Evolutionary conservation across 2,113 vertebrate species (phyloP), one percentile per base, ranked within the genome.

Genomic region (Dolichallabes microphthalmus): DNA sequence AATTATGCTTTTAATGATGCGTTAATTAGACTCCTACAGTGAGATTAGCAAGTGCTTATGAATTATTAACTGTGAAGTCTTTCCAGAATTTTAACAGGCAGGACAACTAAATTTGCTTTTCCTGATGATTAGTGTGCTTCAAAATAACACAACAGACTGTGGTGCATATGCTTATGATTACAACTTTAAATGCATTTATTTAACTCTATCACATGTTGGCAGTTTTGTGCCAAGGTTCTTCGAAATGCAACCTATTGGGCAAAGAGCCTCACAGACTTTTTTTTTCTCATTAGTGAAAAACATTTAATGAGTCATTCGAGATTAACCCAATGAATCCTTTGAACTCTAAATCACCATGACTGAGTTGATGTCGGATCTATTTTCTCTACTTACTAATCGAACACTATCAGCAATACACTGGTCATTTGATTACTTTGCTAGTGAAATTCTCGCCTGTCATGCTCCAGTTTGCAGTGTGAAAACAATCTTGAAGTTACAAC

Each of bases 1-100:
- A 96, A 96, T 95, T 95, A 96, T 95, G 95, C 93, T 95, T 95
- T 96, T 95, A 96, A 95, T 96, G 94, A 96, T 94, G 95, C 94
- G 94, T 95, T 95, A 96, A 96, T 96, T 95, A 95, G 95, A 95
- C 94, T 95, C 94, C 93, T 94, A 94, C 91, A 94, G 95, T 93
- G 94, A 95, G 95, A 95, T 95, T 93, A 95, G 93, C 89, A 89
- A 90, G 88, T 89, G 88, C 93, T 93, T 92, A 93, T 95, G 94
- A 94, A 95, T 94, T 95, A 93, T 94, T 94, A 95, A 93, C 93
- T 92, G 94, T 94, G 93, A 95, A 95, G 92, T 94, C 93, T 91
- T 95, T 94, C 92, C 94, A 94, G 94, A 93, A 90, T 88, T 90
- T 83, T 64, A 91, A 69, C 91, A 87, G 90, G 89, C 90, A 87